Evolutionary conservation across 2,113 vertebrate species (phyloP), one percentile per base, ranked within the genome.

Genomic region (Penelope pileata): DNA sequence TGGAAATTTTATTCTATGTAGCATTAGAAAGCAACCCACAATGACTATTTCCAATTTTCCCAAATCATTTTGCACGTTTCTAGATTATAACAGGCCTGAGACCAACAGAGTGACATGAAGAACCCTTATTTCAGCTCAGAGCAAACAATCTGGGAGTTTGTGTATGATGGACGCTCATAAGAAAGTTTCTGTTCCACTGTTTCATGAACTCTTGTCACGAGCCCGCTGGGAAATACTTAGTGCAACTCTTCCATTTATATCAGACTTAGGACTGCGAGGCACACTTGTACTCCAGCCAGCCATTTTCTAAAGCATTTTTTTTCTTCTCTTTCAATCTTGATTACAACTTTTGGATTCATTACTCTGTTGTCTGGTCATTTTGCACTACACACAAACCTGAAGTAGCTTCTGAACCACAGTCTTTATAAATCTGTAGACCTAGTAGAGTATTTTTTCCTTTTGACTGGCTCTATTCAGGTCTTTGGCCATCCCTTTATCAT

Each of bases 221-320:
- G 24, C 11, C 45, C 40, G 12, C 15, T 79, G 22, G 69, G 76
- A 83, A 54, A 38, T 51, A 74, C 9, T 78, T 74, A 59, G 10
- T 32, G 8, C 30, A 69, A 58, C 27, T 73, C 16, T 36, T 53
- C 10, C 63, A 6, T 30, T 63, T 58, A 2, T 34, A 75, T 36
- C 47, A 81, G 56, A 45, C 6, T 0, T 0, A 79, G n/a, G 59
- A 56, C 10, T 2, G 1, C 16, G 1, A 93, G 15, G 7, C n/a
- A 77, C 5, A 30, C 11, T 67, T 45, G 53, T 12, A n/a, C 26
- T 67, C 29, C 64, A n/a, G 72, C 13, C 43, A 84, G n/a, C 0
- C 27, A 23, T 76, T 53, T 92, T 73, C 82, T 76, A 30, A 53
- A 68, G 26, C 29, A 60, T 34, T 64, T 29, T 59, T 75, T 15